Base-by-base conservation (phyloP, 2,888 invertebrate species). In the Tetheella fluctuosa region DNA sequence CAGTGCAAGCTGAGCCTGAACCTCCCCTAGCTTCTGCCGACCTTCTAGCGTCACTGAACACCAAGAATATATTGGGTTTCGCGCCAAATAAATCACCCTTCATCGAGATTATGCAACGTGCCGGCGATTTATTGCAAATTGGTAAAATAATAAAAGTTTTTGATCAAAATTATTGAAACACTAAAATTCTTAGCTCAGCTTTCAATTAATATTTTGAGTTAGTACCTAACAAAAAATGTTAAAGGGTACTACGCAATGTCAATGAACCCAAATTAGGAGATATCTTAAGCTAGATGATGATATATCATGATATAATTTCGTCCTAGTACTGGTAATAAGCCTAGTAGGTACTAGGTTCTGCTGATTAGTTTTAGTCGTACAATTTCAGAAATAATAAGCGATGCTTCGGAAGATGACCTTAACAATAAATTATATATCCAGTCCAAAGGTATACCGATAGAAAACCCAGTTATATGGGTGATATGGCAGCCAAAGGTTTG, bases 391-490 rank as follows among this genome's bases (percentile, higher is more conserved):
- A 62, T 88, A 7, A 65, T 83, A 65, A 65, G 64, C 1, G 90
- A 78, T 0, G 5, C 37, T 0, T 76, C 79, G 0, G 86, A 88
- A 61, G 69, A 77, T 2, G 82, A 81, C 1, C 73, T 91, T 5
- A 87, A 89, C 64, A 73, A 73, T 15, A 68, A 77, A 23, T 67
- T 91, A n/a, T 85, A 86, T 63, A 64, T 73, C 4, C 64, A 62
- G 1, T 78, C 84, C 0, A 68, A 61, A 15, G 82, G 75, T 0
- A 68, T 67, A 0, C 64, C 76, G 0, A 68, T 83, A 1, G 71
- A 62, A 0, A 64, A 69, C 2, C 80, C 87, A 0, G 79, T 90
- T 0, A 84, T 88, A 59, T 91, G 90, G 90, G 68, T 91, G 17
- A 72, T 90, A 25, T 91, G 87, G 84, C 73, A 79, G 39, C 70